These are phyloP conservation scores for Crocodylus rhombifer DNA, from an alignment of 2,797 vertebrate genomes.

Conservation along the genomic window DNA sequence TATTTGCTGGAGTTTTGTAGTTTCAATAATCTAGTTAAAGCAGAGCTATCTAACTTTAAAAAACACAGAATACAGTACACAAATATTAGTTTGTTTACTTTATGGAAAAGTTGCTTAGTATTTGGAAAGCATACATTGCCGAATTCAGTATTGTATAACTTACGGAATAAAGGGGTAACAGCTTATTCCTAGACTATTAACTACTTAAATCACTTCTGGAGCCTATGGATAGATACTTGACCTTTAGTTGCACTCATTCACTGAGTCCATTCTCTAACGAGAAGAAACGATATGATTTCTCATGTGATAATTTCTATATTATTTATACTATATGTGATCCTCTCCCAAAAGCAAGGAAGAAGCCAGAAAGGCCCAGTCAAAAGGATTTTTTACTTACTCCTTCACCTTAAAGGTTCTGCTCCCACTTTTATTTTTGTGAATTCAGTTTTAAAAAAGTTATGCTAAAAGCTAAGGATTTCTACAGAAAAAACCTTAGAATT, in stretches of 20 bases:
- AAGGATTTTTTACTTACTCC: neutral
- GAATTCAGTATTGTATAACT: neutral
- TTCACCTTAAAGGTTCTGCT: neutral
- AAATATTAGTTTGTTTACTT: neutral
- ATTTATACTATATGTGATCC: fast-evolving
- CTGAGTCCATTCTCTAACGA: neutral
- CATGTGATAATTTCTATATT: neutral
- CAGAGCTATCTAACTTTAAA: neutral
- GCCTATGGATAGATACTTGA: neutral
- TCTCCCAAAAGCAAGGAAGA: neutral
- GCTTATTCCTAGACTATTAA: neutral
- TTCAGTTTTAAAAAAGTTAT: neutral
- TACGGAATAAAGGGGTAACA: neutral
- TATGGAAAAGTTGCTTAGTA: neutral
- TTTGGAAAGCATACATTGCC: neutral
- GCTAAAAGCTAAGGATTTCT: neutral
- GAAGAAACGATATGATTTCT: neutral
- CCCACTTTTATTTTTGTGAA: neutral
- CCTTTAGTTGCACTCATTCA: neutral
- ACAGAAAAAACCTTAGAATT: neutral
- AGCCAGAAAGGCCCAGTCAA: neutral
- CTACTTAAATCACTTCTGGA: neutral
- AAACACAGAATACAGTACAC: neutral
- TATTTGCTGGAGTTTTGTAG: too few relatives aligned
- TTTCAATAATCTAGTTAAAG: neutral